Evolutionary conservation across 1,140 invertebrate species (phyloP).

Genomic region (Lordiphosa stackelbergi): DNA sequence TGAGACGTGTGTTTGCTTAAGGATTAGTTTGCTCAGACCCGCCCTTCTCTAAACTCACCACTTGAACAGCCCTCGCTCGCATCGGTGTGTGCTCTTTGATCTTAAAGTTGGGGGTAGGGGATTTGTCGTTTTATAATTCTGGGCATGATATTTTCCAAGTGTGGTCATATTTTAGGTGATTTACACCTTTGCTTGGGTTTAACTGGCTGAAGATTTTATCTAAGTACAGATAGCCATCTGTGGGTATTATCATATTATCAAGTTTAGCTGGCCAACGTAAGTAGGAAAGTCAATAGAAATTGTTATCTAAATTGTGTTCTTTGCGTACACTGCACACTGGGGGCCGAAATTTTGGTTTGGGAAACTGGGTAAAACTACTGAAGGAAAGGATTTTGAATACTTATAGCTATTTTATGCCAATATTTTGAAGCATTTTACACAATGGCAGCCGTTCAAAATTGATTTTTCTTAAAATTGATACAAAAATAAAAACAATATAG

Average conservation of each 20-base stretch:
- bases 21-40: constrained; percentile 30
- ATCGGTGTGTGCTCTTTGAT: constrained; percentile 21
- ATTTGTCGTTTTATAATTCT: constrained; percentile 1
- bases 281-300: too few relatives aligned
- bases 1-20: constrained; percentile 41
- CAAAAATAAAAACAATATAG: too few relatives aligned
- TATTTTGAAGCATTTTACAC: too few relatives aligned
- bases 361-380: too few relatives aligned
- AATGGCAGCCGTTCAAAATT: too few relatives aligned
- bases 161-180: constrained; percentile 33
- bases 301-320: too few relatives aligned
- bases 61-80: constrained; percentile 16
- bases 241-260: not conserved
- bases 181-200: constrained; percentile 22
- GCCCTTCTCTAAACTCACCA: constrained; percentile 10
- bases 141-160: constrained; percentile 8
- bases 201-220: constrained; percentile 24
- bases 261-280: not conserved
- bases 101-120: constrained; percentile 15
- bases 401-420: too few relatives aligned
- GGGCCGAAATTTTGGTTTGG: too few relatives aligned
- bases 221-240: constrained; percentile 10
- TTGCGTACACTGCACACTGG: too few relatives aligned
- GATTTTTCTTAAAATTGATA: too few relatives aligned
- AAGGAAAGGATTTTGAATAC: too few relatives aligned